Evolutionary conservation across 2,888 invertebrate genomes (phyloP).

Genomic region (Rhorus exstirpatorius): DNA sequence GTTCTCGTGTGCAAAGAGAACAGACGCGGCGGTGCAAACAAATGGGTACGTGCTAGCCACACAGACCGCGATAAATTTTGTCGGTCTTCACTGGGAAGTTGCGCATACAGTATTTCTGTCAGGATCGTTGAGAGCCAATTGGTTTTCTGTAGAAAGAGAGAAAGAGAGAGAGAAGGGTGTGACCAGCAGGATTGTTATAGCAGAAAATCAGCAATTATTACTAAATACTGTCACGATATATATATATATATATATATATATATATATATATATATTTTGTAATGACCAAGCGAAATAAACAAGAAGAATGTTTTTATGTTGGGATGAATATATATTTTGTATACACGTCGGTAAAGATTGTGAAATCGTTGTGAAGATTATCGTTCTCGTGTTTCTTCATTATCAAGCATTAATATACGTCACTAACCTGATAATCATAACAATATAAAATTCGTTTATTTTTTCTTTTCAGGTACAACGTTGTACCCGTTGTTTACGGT

Average conservation of each 20-base stretch:
- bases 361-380: too few relatives aligned
- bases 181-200: conserved; percentile 2
- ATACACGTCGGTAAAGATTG: too few relatives aligned
- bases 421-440: too few relatives aligned
- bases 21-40: conserved; percentile 47
- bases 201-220: neutral
- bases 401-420: too few relatives aligned
- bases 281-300: too few relatives aligned
- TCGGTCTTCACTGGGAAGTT: conserved; percentile 31
- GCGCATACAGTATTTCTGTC: conserved; percentile 49
- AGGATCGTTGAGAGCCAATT: conserved; percentile 48
- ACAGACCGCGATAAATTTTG: conserved; percentile 58
- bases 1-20: conserved; percentile 34
- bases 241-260: too few relatives aligned
- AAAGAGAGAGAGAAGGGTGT: neutral
- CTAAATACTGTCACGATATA: neutral
- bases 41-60: conserved; percentile 46
- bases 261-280: too few relatives aligned
- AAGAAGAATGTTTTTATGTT: too few relatives aligned
- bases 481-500: conserved; percentile 90
- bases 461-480: too few relatives aligned
- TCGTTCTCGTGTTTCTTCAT: too few relatives aligned
- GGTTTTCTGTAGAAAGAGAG: conserved; percentile 33
- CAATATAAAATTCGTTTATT: too few relatives aligned
- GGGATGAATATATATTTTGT: too few relatives aligned